Percentiles rank a stretch among this genome's conserved stretches.
These are phyloP conservation scores for Standfussiana lucernea DNA, from an alignment of 2,888 invertebrate species.

Conservation along the genomic window DNA sequence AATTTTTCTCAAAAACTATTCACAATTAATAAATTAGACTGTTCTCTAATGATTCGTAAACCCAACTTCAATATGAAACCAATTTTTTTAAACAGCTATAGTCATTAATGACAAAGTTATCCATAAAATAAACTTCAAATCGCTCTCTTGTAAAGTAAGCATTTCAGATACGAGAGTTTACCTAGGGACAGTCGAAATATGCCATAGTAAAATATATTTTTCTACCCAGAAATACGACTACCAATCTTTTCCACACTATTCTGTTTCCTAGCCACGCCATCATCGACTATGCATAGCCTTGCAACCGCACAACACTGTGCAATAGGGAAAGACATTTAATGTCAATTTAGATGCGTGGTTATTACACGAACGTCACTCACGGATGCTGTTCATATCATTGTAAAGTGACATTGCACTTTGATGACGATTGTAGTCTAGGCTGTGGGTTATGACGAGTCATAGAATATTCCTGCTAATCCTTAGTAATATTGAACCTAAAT, in stretches of 20 bases:
- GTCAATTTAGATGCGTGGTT: conserved; percentile 70
- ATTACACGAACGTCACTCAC: conserved; percentile 63
- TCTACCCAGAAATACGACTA: not conserved
- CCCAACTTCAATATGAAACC: too few species aligned
- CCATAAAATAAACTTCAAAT: too few species aligned
- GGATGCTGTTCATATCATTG: conserved; percentile 52
- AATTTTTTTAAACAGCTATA: too few species aligned
- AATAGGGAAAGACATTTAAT: conserved; percentile 58
- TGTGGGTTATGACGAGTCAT: conserved; percentile 9
- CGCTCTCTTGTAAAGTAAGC: too few species aligned
- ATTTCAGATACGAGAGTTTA: too few species aligned
- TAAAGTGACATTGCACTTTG: conserved; percentile 47
- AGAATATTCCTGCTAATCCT: not conserved
- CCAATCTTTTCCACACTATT: conserved; percentile 3
- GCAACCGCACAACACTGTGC: conserved; percentile 44
- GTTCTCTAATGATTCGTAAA: too few species aligned
- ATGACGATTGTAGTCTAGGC: conserved; percentile 34
- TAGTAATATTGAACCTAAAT: not conserved
- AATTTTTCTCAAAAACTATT: too few species aligned
- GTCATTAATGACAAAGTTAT: too few species aligned
- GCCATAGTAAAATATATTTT: not conserved
- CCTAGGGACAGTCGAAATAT: too few species aligned
- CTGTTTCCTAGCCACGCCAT: not conserved
- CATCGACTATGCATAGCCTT: conserved; percentile 35
- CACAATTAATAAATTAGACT: too few species aligned